Evolutionary conservation across 2,888 invertebrate species (phyloP).

Genomic region (Lycia hirtaria): DNA sequence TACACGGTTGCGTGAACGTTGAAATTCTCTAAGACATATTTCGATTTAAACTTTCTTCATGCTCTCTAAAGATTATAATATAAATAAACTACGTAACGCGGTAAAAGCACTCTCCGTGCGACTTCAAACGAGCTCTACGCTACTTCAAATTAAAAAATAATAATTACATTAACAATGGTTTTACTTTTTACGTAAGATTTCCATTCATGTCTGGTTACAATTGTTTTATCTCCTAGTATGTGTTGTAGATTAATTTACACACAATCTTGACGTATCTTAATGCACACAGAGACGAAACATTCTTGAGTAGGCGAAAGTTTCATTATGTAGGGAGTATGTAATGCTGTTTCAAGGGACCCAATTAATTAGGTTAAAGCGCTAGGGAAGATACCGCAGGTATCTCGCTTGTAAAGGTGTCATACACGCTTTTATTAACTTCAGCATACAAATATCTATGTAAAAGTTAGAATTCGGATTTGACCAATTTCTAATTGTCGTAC

Average conservation of each 20-base stretch:
- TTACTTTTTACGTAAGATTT: constrained; percentile 29
- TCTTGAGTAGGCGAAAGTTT: constrained; percentile 68
- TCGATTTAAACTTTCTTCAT: constrained; percentile 46
- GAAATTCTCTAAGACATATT: constrained; percentile 43
- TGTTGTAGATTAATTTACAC: constrained; percentile 20
- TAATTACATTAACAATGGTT: constrained; percentile 27
- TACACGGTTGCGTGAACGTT: constrained; percentile 32
- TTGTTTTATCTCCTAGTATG: constrained; percentile 23
- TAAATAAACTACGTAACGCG: constrained; percentile 26
- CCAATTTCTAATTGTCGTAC: too few relatives aligned
- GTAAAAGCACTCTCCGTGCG: constrained; percentile 10
- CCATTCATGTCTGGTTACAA: constrained; percentile 23
- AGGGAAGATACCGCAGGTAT: too few relatives aligned
- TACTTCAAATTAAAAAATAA: constrained; percentile 14
- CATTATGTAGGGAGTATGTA: constrained; percentile 58
- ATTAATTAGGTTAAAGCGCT: too few relatives aligned
- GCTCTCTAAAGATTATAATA: constrained; percentile 34
- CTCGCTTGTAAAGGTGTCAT: too few relatives aligned
- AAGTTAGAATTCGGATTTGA: too few relatives aligned
- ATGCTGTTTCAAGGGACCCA: constrained; percentile 65
- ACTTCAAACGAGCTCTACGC: constrained; percentile 2
- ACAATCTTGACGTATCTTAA: constrained; percentile 13
- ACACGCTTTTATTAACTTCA: too few relatives aligned
- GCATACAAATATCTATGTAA: too few relatives aligned
- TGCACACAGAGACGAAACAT: constrained; percentile 12